Evolutionary conservation across 2,113 vertebrate genomes (phyloP).

Genomic region (Myotis brandtii): DNA sequence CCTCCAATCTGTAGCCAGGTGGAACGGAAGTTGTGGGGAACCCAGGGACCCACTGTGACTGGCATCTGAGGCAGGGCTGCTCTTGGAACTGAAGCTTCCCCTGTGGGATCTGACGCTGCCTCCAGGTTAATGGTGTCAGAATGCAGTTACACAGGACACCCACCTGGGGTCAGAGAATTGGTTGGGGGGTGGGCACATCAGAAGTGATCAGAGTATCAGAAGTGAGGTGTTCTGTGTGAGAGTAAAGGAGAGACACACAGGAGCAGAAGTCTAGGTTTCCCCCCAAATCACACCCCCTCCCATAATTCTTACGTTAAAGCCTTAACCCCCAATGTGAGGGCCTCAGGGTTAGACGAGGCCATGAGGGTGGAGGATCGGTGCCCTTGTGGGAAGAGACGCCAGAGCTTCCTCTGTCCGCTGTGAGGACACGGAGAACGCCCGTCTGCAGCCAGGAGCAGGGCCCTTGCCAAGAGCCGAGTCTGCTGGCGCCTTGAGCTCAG

Average conservation of each 20-base stretch:
- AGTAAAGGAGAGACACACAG: not conserved
- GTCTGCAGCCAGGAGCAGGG: not conserved
- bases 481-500: not conserved
- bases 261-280: not conserved
- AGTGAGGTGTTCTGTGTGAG: not conserved
- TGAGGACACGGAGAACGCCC: not conserved
- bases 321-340: not conserved
- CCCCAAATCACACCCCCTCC: too few species aligned
- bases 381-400: not conserved
- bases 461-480: not conserved
- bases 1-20: not conserved
- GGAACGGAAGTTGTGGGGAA: not conserved
- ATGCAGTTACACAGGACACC: not conserved
- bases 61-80: not conserved
- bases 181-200: not conserved
- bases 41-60: not conserved
- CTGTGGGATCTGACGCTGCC: not conserved
- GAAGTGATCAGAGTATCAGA: not conserved
- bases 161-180: too few species aligned
- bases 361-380: not conserved
- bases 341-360: not conserved
- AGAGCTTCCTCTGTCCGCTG: not conserved
- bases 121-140: not conserved
- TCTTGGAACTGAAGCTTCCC: not conserved
- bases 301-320: not conserved